Evolutionary conservation across 2,888 invertebrate species (phyloP).

Genomic region (Standfussiana lucernea): DNA sequence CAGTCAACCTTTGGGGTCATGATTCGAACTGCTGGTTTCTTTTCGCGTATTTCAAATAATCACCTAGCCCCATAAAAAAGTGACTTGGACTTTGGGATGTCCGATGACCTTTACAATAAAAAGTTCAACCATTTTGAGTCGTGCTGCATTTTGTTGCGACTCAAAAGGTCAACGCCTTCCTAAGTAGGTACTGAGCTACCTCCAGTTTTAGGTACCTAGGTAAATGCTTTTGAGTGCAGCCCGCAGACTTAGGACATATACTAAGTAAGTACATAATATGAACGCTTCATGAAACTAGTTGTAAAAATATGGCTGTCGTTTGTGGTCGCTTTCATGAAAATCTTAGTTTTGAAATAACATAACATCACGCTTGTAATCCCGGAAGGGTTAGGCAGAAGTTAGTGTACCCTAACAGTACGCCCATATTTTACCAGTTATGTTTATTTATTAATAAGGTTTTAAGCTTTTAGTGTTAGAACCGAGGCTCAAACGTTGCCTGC

Average conservation of each 20-base stretch:
- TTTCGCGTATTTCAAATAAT: not conserved
- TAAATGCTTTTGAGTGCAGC: constrained; percentile 29
- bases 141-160: constrained; percentile 10
- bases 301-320: not conserved
- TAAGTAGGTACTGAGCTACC: constrained; percentile 16
- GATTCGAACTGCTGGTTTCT: not conserved
- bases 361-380: not conserved
- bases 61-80: not conserved
- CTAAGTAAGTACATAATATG: not conserved
- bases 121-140: constrained; percentile 16
- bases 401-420: not conserved
- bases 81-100: not conserved
- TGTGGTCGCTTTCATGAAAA: not conserved
- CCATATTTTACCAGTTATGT: not conserved
- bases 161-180: constrained; percentile 39
- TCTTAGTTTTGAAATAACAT: not conserved
- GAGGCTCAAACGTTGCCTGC: no score
- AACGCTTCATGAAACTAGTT: not conserved
- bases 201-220: not conserved
- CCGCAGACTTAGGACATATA: constrained; percentile 16
- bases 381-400: not conserved
- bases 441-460: no score
- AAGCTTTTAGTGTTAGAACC: no score
- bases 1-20: no score
- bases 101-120: constrained; percentile 5